Conservation (phyloP, 2,113 vertebrate genomes). For the Cygnus atratus region DNA sequence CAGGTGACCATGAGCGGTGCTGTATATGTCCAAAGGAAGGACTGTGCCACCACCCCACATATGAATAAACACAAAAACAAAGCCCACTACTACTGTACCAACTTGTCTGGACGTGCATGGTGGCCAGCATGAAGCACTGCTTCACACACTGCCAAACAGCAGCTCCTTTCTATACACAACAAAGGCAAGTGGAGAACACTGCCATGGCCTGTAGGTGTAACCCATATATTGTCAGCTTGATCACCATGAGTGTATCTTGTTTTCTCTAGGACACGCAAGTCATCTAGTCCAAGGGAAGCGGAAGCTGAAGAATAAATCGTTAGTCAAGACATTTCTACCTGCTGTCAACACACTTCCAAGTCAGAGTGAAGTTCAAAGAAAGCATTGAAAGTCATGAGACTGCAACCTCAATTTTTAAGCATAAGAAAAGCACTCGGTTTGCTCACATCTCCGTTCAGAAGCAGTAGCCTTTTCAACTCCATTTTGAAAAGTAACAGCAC, state of each 20-base stretch:
- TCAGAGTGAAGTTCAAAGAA: slow-evolving; percentile 35
- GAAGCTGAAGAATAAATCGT: slow-evolving; percentile 4
- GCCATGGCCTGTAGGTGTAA: not conserved
- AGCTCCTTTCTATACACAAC: not conserved
- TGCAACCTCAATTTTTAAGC: not conserved
- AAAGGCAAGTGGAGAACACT: not conserved
- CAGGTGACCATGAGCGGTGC: not conserved
- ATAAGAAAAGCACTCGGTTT: not conserved
- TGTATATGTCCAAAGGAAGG: not conserved
- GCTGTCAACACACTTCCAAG: slow-evolving; percentile 43
- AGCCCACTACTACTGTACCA: not conserved
- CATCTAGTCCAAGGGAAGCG: not conserved
- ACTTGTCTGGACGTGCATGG: not conserved
- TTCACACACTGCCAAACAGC: not conserved
- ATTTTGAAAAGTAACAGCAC: not conserved
- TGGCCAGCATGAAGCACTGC: not conserved
- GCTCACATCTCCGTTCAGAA: not conserved
- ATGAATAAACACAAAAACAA: not conserved
- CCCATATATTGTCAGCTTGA: not conserved
- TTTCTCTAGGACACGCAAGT: not conserved
- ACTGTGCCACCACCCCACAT: not conserved
- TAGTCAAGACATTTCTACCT: slow-evolving; percentile 13
- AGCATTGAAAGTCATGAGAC: slow-evolving; percentile 38
- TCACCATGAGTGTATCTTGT: not conserved
- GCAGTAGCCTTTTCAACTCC: not conserved